These are phyloP conservation scores for Coranthus polyacanthus DNA, from an alignment of 2,797 vertebrate species.

Conservation along the genomic window DNA sequence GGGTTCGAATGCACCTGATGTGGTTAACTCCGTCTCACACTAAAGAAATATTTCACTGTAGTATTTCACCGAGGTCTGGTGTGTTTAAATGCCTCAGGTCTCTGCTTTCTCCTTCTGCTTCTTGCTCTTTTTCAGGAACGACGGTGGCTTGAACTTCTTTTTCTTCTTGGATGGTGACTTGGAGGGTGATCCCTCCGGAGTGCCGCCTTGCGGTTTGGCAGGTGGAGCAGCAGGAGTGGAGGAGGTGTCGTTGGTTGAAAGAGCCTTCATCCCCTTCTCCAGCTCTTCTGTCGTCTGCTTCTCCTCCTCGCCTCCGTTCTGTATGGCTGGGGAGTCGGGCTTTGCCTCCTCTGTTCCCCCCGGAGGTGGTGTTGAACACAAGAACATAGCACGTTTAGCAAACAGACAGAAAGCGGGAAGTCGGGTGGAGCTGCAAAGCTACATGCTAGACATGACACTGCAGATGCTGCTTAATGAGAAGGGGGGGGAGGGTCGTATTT, in stretches of 20 bases:
- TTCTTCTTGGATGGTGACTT: constrained; percentile 99
- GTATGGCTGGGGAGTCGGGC: constrained; percentile 71
- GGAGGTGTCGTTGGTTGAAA: constrained; percentile 84
- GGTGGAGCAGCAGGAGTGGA: constrained; percentile 69
- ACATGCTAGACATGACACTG: constrained; percentile 49
- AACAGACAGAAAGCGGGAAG: not conserved
- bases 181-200: constrained; percentile 93
- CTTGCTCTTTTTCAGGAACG: constrained; percentile 95
- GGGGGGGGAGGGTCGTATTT: constrained; percentile 58
- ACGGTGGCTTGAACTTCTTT: constrained; percentile 98
- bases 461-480: constrained; percentile 64
- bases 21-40: constrained; percentile 53
- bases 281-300: constrained; percentile 89
- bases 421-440: constrained; percentile 38
- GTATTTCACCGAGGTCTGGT: constrained; percentile 68
- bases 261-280: constrained; percentile 88
- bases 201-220: constrained; percentile 78
- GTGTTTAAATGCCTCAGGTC: constrained; percentile 82
- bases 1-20: constrained; percentile 50
- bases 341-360: constrained; percentile 71
- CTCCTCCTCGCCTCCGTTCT: constrained; percentile 91
- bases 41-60: constrained; percentile 61
- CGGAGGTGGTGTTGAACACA: not conserved
- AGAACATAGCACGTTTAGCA: constrained; percentile 6
- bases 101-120: constrained; percentile 98